phyloP scores from a whole-genome alignment of 2,113 vertebrate genomes.

The Delphinus delphis region DNA sequence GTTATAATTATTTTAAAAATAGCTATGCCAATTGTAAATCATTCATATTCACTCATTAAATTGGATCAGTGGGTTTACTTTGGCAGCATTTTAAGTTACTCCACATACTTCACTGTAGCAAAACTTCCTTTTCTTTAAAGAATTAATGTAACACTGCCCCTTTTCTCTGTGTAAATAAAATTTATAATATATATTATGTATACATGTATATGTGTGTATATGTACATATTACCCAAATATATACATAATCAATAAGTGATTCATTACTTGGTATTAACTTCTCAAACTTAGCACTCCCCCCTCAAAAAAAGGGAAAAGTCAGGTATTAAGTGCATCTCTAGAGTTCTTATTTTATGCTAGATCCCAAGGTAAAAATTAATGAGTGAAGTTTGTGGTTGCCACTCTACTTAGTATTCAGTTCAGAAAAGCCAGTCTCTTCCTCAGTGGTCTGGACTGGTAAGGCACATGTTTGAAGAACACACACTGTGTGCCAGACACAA shows the following conservation, averaged over 20 bases:
- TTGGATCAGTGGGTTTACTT: conserved; percentile 36
- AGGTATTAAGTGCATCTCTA: not conserved
- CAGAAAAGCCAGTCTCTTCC: not conserved
- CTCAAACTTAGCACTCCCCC: not conserved
- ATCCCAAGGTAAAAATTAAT: not conserved
- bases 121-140: conserved; percentile 25
- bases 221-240: not conserved
- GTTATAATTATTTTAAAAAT: conserved; percentile 43
- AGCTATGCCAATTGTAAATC: conserved; percentile 14
- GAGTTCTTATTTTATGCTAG: not conserved
- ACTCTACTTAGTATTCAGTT: not conserved
- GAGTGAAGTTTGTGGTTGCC: not conserved
- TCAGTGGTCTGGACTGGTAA: not conserved
- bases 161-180: conserved; percentile 6
- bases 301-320: not conserved
- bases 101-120: not conserved
- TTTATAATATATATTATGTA: not conserved
- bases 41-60: conserved; percentile 27
- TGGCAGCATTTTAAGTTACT: conserved; percentile 18
- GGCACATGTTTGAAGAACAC: not conserved
- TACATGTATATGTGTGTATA: fast-evolving
- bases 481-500: not conserved
- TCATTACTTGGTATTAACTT: not conserved
- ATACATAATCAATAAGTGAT: not conserved
- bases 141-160: not conserved